Evolutionary conservation across 2,113 vertebrate species (phyloP), one percentile per base, ranked within the genome.

Genomic region (Cathartes aura): DNA sequence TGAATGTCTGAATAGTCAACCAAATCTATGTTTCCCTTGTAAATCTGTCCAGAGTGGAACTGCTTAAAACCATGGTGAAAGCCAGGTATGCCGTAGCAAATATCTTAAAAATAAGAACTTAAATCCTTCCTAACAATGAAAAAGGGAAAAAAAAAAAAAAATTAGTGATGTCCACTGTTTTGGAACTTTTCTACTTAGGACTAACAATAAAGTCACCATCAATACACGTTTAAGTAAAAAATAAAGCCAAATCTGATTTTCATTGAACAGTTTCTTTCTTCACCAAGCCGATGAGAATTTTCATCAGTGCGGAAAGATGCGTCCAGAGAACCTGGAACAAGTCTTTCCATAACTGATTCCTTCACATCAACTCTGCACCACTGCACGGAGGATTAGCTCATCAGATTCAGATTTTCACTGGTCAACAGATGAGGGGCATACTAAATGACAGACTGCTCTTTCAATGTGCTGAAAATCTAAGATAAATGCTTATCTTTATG

Each of bases 291-390:
- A 66, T 45, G 22, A 55, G 27, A 71, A 48, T 68, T 89, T 91
- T 87, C 53, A 68, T 73, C 52, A 58, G 9, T n/a, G 56, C 8
- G 2, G n/a, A 62, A 42, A 91, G 50, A 71, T 7, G 32, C 2
- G 20, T 58, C 21, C 55, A 78, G 34, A 86, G 27, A 74, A 92
- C 8, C n/a, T 27, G 60, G 45, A 74, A 66, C 0, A 0, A 66
- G 10, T 40, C 29, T 75, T 70, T 52, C 68, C 4, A 5, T 27
- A 63, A 63, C 23, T 45, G 32, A n/a, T 8, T 58, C 10, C 17
- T 14, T 6, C 0, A 1, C 19, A 62, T 8, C 0, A 1, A 58
- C 71, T 67, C 21, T 12, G 5, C 20, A n/a, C 15, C 40, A 67
- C 32, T 59, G 29, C 0, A 0, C 56, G 71, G 53, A 43, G 23